Evolutionary conservation across 2,888 invertebrate species (phyloP), one percentile per base, ranked within the genome.

Genomic region (Tetheella fluctuosa): DNA sequence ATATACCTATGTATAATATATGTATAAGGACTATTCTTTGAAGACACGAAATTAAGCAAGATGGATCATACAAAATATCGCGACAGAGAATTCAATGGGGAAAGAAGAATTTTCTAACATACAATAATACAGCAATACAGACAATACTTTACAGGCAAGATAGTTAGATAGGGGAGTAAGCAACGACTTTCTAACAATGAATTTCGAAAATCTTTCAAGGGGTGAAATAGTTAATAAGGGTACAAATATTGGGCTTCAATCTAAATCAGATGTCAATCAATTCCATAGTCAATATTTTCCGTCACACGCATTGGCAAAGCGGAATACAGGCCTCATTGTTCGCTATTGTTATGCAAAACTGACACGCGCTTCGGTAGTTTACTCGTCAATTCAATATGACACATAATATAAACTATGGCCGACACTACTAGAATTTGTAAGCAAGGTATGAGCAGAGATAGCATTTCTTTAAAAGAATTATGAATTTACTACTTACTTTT

Each of bases 321-420:
- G 73, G 78, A 78, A 81, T 76, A 67, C 64, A 67, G 65, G 60
- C 59, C 69, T 76, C 74, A 81, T 83, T 81, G 80, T 84, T 80
- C 70, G 59, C 73, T 65, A 83, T 85, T 89, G 85, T 88, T 85
- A 88, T 87, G 85, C 82, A 77, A 84, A 86, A 70, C 69, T 68
- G 75, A 79, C 84, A 84, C 82, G 82, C 80, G 76, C 77, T 77
- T 56, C 71, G 60, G 73, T 73, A 78, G 75, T 81, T 82, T 74
- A 79, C 81, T 74, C 73, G 74, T 82, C 79, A 77, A 76, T 79
- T 75, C 73, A 77, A 77, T 81, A 79, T 83, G 80, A 80, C 81
- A 81, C 77, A 79, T 79, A 76, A 77, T 80, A 74, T 80, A 77
- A 79, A 77, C 76, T 67, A 75, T 71, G 68, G 59, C 64, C 48